A percentile compares a stretch with the other conserved stretches of the same genome.
Evolutionary conservation across 2,888 invertebrate species (phyloP).

Genomic region (Thalpophila matura): DNA sequence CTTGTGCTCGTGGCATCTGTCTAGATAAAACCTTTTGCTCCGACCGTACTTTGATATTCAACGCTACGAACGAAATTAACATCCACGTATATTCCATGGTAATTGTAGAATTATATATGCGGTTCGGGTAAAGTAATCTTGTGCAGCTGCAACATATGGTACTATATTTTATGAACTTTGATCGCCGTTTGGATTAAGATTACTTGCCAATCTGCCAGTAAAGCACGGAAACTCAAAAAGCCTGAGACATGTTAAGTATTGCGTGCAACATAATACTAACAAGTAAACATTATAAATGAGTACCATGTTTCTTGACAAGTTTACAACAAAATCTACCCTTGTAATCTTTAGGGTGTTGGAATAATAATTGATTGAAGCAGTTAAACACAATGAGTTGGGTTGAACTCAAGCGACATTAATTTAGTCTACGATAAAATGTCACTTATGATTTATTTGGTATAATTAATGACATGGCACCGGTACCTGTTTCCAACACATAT

Average conservation of each 20-base stretch:
- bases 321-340: conserved; percentile 45
- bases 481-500: conserved; percentile 38
- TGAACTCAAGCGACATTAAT: conserved; percentile 40
- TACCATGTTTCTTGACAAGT: conserved; percentile 33
- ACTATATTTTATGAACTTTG: not conserved
- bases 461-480: conserved; percentile 28
- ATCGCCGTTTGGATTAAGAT: not conserved
- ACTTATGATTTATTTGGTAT: conserved; percentile 45
- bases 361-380: conserved; percentile 48
- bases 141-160: not conserved
- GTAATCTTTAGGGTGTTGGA: conserved; percentile 46
- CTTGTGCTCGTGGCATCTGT: conserved; percentile 47
- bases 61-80: conserved; percentile 19
- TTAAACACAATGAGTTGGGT: conserved; percentile 27
- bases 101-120: not conserved
- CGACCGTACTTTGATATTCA: conserved; percentile 21
- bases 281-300: conserved; percentile 29
- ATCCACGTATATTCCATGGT: conserved; percentile 7
- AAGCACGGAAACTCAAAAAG: not conserved
- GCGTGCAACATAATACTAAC: conserved; percentile 21
- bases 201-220: not conserved
- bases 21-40: conserved; percentile 47
- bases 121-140: not conserved
- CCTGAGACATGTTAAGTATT: conserved; percentile 26
- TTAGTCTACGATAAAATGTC: conserved; percentile 36